These are phyloP conservation scores for Actinernus sp. DNA, from an alignment of 92 coral and sea anemone species.

Conservation along the genomic window DNA sequence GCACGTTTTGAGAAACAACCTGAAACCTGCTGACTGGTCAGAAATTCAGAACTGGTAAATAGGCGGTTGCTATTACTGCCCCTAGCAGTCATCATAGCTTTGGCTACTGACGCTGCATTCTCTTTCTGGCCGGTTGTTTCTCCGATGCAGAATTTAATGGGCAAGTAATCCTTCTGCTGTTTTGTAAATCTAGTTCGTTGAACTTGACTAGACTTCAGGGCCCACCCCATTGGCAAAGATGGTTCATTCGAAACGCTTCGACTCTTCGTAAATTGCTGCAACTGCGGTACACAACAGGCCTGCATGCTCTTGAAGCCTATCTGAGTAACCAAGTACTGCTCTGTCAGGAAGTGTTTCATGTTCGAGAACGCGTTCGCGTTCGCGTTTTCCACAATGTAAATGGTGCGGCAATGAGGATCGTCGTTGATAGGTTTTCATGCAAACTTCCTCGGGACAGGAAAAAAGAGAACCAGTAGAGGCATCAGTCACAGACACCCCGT, in stretches of 20 bases:
- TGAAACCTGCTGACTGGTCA: constrained; percentile 43
- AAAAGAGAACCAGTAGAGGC: constrained; percentile 15
- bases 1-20: constrained; percentile 53
- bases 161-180: constrained; percentile 59
- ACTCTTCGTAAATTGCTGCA: constrained; percentile 5
- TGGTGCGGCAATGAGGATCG: constrained; percentile 10
- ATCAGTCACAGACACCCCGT: constrained; percentile 29
- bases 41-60: constrained; percentile 48
- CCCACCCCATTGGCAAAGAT: constrained; percentile 68
- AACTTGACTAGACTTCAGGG: constrained; percentile 50
- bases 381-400: constrained; percentile 30
- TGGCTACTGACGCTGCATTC: constrained; percentile 57
- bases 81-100: constrained; percentile 50
- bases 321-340: constrained; percentile 34
- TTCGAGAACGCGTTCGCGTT: constrained; percentile 17
- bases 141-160: constrained; percentile 47
- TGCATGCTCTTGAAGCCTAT: constrained; percentile 19
- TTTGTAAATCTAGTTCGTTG: constrained; percentile 34
- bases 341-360: constrained; percentile 41
- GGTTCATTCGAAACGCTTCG: constrained; percentile 12
- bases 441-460: constrained; percentile 36
- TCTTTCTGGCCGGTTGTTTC: constrained; percentile 64
- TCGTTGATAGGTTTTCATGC: constrained; percentile 9
- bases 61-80: constrained; percentile 48
- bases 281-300: constrained; percentile 3